Percentiles rank a stretch among this genome's conserved stretches.
Conservation (phyloP, 2,888 invertebrate genomes). For the Ennomos fuscantarius region DNA sequence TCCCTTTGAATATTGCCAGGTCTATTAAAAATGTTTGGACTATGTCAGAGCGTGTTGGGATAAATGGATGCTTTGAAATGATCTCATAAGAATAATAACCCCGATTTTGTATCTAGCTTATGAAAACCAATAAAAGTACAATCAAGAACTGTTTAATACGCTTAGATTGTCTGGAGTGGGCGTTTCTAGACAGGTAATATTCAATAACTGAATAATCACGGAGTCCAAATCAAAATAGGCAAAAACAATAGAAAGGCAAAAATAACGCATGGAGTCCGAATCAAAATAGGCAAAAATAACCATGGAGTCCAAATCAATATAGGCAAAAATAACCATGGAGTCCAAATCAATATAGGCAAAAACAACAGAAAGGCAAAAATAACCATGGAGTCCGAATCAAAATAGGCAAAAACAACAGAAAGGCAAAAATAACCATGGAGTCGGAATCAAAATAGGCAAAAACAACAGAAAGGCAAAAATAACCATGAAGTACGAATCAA, state of each 20-base stretch:
- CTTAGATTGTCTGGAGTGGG: neutral
- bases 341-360: constrained; percentile 1
- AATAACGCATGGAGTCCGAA: too few relatives aligned
- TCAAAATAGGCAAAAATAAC: constrained; percentile 3
- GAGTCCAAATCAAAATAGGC: too few relatives aligned
- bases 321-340: constrained; percentile 8
- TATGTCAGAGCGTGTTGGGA: constrained; percentile 30
- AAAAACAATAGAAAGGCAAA: too few relatives aligned
- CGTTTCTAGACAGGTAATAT: too few relatives aligned
- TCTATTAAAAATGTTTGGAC: constrained; percentile 40
- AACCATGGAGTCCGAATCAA: too few relatives aligned
- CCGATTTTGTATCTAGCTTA: constrained; percentile 19
- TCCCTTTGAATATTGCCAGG: constrained; percentile 52
- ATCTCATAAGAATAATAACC: constrained; percentile 21
- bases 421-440: too few relatives aligned
- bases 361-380: neutral
- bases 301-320: too few relatives aligned
- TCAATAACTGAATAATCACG: too few relatives aligned
- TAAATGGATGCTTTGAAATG: constrained; percentile 27
- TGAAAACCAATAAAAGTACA: constrained; percentile 24
- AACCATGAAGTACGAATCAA: too few relatives aligned
- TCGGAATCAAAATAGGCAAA: too few relatives aligned
- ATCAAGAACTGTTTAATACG: constrained; percentile 6
- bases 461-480: too few relatives aligned
- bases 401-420: too few relatives aligned